Evolutionary conservation across 2,113 vertebrate genomes (phyloP), one percentile per base, ranked within the genome.

Genomic region (Dolichallabes microphthalmus): DNA sequence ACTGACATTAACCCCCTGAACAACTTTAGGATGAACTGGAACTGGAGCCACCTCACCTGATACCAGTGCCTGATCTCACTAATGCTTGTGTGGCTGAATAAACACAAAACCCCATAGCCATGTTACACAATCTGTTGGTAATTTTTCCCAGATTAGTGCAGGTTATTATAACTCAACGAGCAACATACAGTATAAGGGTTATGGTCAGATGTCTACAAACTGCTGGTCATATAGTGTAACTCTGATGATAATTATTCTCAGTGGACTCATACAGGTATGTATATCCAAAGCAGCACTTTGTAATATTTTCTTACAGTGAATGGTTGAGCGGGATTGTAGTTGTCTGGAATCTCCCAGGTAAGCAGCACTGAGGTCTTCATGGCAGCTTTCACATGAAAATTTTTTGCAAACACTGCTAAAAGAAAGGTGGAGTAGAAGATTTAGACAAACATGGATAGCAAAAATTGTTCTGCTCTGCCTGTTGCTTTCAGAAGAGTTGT

Each of bases 351-450:
- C 92, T 99, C 98, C 98, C 98, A 99, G 14, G 96, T 99, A 69
- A 99, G 94, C 89, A 99, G 92, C 89, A 99, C 98, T 0, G 98
- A 99, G 10, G 98, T 97, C 96, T 99, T 99, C 96, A 97, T 99
- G 90, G 98, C 98, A 91, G 97, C 97, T 96, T 96, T 99, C 93
- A 99, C 98, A 90, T 98, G 97, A 93, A 99, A 99, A 94, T 99
- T 99, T 97, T 99, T 99, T 99, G 98, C 98, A 95, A 99, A 99
- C 97, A 99, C 98, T 99, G 98, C 98, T 99, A 99, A 98, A 96
- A 97, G 95, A 95, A 96, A 96, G 94, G 95, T 90, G 94, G 93
- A 95, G 95, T 94, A 90, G 75, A 87, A 93, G 92, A 97, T 96
- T 98, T 97, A 98, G 96, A 97, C 94, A 94, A 89, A 94, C 91